A percentile compares a stretch with the other conserved stretches of the same genome.
Conservation (phyloP, 2,113 vertebrate species). For the Eublepharis macularius region DNA sequence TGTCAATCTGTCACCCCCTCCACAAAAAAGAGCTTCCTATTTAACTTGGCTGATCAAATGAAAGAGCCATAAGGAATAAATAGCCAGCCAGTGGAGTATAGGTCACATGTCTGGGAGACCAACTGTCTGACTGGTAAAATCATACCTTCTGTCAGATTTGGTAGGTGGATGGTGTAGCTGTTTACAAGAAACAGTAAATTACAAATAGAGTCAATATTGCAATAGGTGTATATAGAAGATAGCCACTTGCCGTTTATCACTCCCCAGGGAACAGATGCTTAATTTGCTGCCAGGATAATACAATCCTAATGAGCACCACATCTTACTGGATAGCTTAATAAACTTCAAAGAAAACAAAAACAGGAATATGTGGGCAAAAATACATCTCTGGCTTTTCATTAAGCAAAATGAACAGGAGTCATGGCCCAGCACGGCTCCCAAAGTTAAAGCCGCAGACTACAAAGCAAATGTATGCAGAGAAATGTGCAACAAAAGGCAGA, state of each 20-base stretch:
- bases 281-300: constrained; percentile 87
- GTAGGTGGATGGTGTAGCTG: constrained; percentile 55
- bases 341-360: constrained; percentile 93
- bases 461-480: constrained; percentile 97
- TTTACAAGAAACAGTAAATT: constrained; percentile 65
- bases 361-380: constrained; percentile 84
- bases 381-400: constrained; percentile 87
- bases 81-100: constrained; percentile 18
- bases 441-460: constrained; percentile 85
- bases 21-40: constrained; percentile 6
- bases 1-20: neutral
- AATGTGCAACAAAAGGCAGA: constrained; percentile 97
- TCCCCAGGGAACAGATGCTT: constrained; percentile 89
- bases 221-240: constrained; percentile 86
- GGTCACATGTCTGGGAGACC: constrained; percentile 8
- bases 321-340: constrained; percentile 83
- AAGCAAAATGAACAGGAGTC: constrained; percentile 86
- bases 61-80: neutral
- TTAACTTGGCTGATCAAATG: constrained; percentile 21
- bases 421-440: constrained; percentile 87
- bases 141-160: constrained; percentile 44
- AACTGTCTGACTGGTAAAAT: constrained; percentile 27
- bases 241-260: constrained; percentile 80
- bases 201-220: constrained; percentile 89
- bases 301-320: constrained; percentile 87